A percentile compares a stretch with the other conserved stretches of the same genome.
Evolutionary conservation across 2,797 vertebrate genomes (phyloP).

Genomic region (Pseudomugil gertrudae): DNA sequence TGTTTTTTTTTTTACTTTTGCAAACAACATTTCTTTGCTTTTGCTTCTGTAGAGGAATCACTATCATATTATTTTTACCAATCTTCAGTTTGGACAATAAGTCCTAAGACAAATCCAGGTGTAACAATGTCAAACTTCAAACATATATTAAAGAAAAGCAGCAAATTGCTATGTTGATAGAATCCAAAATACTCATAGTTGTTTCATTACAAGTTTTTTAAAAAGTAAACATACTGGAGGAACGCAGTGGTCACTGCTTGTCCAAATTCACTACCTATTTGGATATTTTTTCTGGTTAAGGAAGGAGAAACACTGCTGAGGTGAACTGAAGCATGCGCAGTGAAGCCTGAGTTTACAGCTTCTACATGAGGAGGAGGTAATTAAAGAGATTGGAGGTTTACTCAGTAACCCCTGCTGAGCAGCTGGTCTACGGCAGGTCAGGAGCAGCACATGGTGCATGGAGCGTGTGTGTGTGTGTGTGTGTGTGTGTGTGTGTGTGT

Average conservation of each 20-base stretch:
- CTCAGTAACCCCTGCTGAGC: conserved; percentile 77
- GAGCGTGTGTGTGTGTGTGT: conserved; percentile 27
- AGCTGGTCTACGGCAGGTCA: conserved; percentile 80
- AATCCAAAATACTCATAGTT: neutral
- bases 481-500: conserved; percentile 33
- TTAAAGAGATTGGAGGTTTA: conserved; percentile 81
- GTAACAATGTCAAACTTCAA: neutral
- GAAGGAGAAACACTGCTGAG: conserved; percentile 6
- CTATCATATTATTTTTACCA: neutral
- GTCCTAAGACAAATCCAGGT: neutral
- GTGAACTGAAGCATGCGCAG: conserved; percentile 25
- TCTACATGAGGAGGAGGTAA: conserved; percentile 68
- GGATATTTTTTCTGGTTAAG: neutral
- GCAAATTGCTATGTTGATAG: neutral
- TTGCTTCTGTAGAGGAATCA: neutral
- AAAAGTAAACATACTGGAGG: neutral
- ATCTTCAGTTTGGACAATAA: neutral
- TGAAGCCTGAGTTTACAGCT: conserved; percentile 40
- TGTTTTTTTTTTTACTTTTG: neutral
- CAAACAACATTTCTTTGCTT: neutral
- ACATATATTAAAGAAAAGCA: neutral
- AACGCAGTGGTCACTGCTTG: neutral
- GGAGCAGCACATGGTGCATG: conserved; percentile 75
- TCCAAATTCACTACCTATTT: neutral
- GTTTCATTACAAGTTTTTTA: neutral